Conservation (phyloP, 2,113 vertebrate genomes). For the Phylloscopus trochiloides region DNA sequence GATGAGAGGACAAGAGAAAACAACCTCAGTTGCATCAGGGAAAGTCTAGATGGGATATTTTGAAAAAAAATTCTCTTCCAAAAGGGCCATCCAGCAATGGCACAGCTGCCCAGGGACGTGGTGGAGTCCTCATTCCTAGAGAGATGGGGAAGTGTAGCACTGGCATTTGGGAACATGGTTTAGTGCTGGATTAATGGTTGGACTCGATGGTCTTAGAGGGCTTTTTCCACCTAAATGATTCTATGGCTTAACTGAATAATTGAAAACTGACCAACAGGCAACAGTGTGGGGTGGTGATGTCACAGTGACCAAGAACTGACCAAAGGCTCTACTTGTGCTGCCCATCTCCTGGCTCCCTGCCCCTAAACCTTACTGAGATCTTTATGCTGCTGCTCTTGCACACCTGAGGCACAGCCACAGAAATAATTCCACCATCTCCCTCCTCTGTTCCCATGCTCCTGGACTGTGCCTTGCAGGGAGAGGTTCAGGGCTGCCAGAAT, state of each 20-base stretch:
- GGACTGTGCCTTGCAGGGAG: not conserved
- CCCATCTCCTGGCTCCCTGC: not conserved
- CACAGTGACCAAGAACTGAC: not conserved
- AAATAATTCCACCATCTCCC: not conserved
- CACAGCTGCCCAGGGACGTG: not conserved
- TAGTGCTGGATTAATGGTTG: no score
- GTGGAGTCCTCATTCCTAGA: not conserved
- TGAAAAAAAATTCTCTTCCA: not conserved
- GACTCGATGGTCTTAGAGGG: rapidly evolving
- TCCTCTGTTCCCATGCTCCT: not conserved
- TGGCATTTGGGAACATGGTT: not conserved
- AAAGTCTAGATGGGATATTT: not conserved
- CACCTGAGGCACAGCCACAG: not conserved
- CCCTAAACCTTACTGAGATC: not conserved
- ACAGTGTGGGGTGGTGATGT: rapidly evolving
- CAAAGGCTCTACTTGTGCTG: not conserved
- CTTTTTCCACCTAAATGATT: not conserved
- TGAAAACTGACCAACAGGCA: not conserved
- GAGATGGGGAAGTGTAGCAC: not conserved
- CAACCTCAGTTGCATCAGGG: not conserved
- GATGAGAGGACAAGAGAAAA: not conserved
- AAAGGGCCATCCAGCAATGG: not conserved
- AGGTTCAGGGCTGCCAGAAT: not conserved
- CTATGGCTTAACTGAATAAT: not conserved
- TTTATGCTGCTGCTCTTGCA: not conserved